These are phyloP conservation scores for Coracopsis vasa DNA, from an alignment of 2,113 vertebrate species.

Conservation along the genomic window DNA sequence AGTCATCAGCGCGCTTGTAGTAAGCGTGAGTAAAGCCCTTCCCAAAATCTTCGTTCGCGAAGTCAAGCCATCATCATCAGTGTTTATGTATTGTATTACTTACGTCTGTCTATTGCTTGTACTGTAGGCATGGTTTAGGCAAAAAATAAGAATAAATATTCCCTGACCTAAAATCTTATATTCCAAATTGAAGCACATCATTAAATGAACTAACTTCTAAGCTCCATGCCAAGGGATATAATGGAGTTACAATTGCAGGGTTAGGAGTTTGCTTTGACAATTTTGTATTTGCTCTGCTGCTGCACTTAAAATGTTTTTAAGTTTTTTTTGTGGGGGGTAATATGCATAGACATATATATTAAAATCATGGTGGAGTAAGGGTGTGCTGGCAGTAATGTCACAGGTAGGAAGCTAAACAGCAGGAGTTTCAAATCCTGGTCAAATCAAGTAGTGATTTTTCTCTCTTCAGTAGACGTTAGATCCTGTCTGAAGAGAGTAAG, in stretches of 20 bases:
- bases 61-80: too few species aligned
- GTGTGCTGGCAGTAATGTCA: not conserved
- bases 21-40: too few species aligned
- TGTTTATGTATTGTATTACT: not conserved
- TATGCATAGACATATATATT: not conserved
- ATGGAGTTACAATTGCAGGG: not conserved
- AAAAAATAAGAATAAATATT: not conserved
- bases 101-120: not conserved
- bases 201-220: not conserved
- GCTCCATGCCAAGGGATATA: not conserved
- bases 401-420: not conserved
- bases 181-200: not conserved
- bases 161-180: not conserved
- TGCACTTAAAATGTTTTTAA: not conserved
- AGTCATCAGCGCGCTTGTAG: too few species aligned
- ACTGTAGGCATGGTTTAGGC: not conserved
- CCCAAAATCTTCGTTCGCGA: too few species aligned
- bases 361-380: not conserved
- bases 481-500: not conserved
- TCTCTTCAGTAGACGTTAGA: not conserved
- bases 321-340: not conserved
- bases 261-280: not conserved
- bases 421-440: not conserved
- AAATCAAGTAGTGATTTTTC: not conserved
- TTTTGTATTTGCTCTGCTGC: not conserved